Conservation (phyloP, 2,797 vertebrate genomes). For the Coendou prehensilis region DNA sequence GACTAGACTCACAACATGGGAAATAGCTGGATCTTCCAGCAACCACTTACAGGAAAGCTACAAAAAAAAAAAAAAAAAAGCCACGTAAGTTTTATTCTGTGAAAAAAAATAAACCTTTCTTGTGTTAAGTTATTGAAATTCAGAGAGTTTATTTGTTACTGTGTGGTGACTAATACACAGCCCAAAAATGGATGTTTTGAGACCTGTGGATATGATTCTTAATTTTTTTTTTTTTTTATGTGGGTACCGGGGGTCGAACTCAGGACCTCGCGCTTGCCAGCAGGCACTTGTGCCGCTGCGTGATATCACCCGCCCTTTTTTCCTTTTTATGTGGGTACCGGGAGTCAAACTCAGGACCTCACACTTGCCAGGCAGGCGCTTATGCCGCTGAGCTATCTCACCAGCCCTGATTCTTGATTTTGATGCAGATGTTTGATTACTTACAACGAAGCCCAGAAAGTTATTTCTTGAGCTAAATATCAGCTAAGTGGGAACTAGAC, state of each 20-base stretch:
- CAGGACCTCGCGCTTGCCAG: no score
- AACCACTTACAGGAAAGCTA: neutral
- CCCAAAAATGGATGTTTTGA: neutral
- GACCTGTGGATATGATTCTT: neutral
- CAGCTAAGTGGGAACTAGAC: neutral
- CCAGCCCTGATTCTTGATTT: neutral
- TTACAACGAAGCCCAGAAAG: neutral
- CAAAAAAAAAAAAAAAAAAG: neutral
- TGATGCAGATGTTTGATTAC: neutral
- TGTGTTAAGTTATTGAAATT: neutral
- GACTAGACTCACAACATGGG: neutral
- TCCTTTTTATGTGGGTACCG: no score
- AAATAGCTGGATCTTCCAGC: neutral
- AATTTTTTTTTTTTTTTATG: neutral
- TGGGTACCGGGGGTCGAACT: no score
- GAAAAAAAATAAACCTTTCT: neutral
- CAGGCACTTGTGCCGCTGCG: no score
- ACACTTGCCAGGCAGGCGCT: no score
- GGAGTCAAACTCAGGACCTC: no score
- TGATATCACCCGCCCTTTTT: no score
- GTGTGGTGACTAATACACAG: neutral
- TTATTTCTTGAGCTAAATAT: neutral
- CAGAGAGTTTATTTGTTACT: neutral
- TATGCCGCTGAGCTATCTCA: no score
- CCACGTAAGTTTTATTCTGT: neutral